Conservation (phyloP, 2,888 invertebrate genomes). For the Platycheirus albimanus region DNA sequence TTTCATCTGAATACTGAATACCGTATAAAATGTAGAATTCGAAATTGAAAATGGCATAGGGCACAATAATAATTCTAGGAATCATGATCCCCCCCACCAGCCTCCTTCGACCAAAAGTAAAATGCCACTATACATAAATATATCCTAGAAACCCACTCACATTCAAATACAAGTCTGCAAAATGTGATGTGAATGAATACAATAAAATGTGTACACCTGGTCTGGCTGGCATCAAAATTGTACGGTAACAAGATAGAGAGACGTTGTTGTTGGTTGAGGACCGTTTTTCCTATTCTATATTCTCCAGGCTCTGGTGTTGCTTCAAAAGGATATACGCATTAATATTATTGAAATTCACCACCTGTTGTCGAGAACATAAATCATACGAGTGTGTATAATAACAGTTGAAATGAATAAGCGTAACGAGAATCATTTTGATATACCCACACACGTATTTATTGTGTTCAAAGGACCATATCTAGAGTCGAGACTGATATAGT, state of each 20-base stretch:
- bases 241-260: background rate
- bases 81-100: constrained; percentile 51
- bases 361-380: constrained; percentile 73
- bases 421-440: constrained; percentile 59
- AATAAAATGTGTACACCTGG: constrained; percentile 66
- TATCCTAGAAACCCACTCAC: constrained; percentile 32
- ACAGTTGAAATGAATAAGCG: constrained; percentile 62
- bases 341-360: constrained; percentile 74
- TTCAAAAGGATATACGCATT: constrained; percentile 67
- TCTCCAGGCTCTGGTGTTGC: background rate
- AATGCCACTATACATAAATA: background rate
- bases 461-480: background rate
- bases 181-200: constrained; percentile 48
- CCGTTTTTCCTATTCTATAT: constrained; percentile 16
- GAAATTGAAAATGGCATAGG: constrained; percentile 65
- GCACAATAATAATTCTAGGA: constrained; percentile 69
- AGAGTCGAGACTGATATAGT: constrained; percentile 4
- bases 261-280: too few species aligned
- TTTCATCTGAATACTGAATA: constrained; percentile 17
- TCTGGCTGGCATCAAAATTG: background rate
- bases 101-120: too few species aligned
- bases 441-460: constrained; percentile 7
- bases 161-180: too few species aligned
- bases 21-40: constrained; percentile 44
- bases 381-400: constrained; percentile 55